phyloP scores from a whole-genome alignment of 2,888 invertebrate species.

The Lapara coniferarum region DNA sequence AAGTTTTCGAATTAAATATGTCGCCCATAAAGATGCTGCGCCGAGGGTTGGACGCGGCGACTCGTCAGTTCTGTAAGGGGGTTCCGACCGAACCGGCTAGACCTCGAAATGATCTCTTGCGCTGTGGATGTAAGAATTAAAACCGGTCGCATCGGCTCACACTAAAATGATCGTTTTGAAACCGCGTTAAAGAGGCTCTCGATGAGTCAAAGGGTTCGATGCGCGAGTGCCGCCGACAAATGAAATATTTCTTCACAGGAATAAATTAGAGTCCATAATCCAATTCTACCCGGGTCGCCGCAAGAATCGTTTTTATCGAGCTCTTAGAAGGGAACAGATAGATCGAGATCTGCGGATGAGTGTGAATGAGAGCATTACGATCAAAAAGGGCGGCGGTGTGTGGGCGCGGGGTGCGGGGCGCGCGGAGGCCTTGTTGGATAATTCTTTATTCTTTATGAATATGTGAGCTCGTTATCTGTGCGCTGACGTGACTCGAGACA shows the following conservation, averaged over 20 bases:
- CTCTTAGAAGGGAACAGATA: conserved; percentile 78
- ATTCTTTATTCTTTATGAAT: conserved; percentile 84
- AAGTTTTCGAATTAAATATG: conserved; percentile 84
- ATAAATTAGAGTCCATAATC: conserved; percentile 83
- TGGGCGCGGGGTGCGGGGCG: conserved; percentile 59
- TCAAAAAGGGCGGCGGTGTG: conserved; percentile 59
- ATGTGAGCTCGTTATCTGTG: conserved; percentile 81
- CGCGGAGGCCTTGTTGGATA: conserved; percentile 72
- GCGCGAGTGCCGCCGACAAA: conserved; percentile 67
- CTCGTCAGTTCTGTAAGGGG: conserved; percentile 76
- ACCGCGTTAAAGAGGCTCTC: conserved; percentile 59
- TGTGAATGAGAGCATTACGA: conserved; percentile 82
- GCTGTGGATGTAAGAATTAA: conserved; percentile 79
- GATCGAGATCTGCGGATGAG: conserved; percentile 78
- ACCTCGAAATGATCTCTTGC: conserved; percentile 73
- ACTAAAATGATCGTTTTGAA: conserved; percentile 78
- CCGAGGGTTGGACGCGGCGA: conserved; percentile 76
- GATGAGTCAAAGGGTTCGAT: conserved; percentile 78
- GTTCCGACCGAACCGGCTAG: conserved; percentile 62
- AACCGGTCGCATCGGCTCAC: conserved; percentile 73
- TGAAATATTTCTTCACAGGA: conserved; percentile 81
- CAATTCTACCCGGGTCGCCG: conserved; percentile 61
- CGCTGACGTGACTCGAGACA: conserved; percentile 68
- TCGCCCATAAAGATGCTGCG: conserved; percentile 83
- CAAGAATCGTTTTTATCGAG: conserved; percentile 67